phyloP scores from a whole-genome alignment of 2,113 vertebrate genomes.

The Bufo gargarizans region DNA sequence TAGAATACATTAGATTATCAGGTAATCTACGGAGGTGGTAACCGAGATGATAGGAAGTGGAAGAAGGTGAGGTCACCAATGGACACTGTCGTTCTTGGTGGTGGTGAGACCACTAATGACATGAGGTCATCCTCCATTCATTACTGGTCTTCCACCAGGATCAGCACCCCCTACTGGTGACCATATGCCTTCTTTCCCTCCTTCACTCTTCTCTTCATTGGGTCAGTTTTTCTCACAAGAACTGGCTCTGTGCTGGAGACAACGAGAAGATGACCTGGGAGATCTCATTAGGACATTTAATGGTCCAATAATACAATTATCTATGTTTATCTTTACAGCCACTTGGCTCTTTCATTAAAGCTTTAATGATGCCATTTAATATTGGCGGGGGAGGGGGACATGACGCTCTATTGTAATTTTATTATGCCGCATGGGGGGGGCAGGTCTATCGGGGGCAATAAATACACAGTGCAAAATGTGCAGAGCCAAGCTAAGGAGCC shows the following conservation, averaged over 20 bases:
- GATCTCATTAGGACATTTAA: slow-evolving; percentile 1
- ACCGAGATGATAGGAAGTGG: too few relatives aligned
- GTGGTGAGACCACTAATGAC: too few relatives aligned
- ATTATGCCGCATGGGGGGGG: background rate
- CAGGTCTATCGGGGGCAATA: background rate
- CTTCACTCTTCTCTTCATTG: too few relatives aligned
- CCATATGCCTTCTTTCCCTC: too few relatives aligned
- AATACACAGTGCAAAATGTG: background rate
- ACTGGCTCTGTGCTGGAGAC: background rate
- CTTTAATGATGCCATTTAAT: slow-evolving; percentile 1
- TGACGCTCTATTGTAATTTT: background rate
- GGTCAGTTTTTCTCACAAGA: background rate
- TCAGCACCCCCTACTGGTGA: too few relatives aligned
- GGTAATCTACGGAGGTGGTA: too few relatives aligned
- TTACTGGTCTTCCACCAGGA: too few relatives aligned
- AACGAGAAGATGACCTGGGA: background rate
- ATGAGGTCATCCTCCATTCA: too few relatives aligned
- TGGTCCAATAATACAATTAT: background rate
- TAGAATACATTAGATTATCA: too few relatives aligned
- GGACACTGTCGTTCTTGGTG: too few relatives aligned
- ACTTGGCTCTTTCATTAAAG: background rate
- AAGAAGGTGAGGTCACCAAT: too few relatives aligned
- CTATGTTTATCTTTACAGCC: background rate
- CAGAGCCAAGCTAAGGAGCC: background rate
- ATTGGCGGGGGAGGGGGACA: background rate